These are phyloP conservation scores for Pithys albifrons DNA, from an alignment of 2,113 vertebrate genomes.

Conservation along the genomic window DNA sequence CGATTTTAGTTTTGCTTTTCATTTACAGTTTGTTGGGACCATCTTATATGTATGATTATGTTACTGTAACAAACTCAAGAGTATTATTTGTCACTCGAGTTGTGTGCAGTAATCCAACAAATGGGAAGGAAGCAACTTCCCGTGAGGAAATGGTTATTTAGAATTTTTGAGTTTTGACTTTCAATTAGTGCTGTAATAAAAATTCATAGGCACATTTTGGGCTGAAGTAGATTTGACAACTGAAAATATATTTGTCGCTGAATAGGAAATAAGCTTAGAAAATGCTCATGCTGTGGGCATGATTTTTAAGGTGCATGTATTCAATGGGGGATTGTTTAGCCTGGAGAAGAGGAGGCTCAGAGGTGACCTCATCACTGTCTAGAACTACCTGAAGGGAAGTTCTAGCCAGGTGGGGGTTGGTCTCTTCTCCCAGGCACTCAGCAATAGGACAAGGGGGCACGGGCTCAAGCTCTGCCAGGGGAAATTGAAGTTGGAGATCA, in stretches of 20 bases:
- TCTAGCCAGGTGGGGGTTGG: too few species aligned
- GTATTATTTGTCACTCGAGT: not conserved
- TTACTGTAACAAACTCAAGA: not conserved
- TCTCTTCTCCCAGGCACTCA: too few species aligned
- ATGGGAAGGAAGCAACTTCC: not conserved
- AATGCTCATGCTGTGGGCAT: fast-evolving
- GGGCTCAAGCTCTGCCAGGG: too few species aligned
- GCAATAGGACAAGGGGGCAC: too few species aligned
- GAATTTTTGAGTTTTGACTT: not conserved
- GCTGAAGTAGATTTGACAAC: not conserved
- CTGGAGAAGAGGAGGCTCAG: too few species aligned
- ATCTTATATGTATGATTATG: not conserved
- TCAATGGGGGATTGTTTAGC: not conserved
- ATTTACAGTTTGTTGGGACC: not conserved
- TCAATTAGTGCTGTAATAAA: not conserved
- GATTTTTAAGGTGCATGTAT: not conserved
- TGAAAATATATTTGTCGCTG: not conserved
- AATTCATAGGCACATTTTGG: not conserved
- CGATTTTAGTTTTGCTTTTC: not conserved
- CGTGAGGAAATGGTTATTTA: not conserved
- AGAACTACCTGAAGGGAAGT: too few species aligned
- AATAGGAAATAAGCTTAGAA: not conserved
- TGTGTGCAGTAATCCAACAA: not conserved
- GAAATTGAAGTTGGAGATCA: too few species aligned
- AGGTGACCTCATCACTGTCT: too few species aligned